Conservation (phyloP, 92 coral and sea anemone species). For the Paragorgia papillata region DNA sequence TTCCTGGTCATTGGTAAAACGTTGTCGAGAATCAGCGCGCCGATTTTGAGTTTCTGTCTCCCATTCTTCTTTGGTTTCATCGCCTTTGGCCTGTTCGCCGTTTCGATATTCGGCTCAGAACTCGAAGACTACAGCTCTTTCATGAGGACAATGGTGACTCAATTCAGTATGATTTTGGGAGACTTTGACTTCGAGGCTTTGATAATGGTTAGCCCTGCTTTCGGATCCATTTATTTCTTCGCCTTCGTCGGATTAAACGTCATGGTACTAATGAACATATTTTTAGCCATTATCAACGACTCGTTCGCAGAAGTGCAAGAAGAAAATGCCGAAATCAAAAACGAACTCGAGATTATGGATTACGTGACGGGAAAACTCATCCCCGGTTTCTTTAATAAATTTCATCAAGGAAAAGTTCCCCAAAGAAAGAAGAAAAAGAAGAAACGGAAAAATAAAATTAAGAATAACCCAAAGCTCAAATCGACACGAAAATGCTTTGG, state of each 20-base stretch:
- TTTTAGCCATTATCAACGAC: conserved; percentile 93
- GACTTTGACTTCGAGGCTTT: conserved; percentile 78
- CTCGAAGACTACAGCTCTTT: conserved; percentile 59
- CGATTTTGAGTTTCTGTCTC: conserved; percentile 66
- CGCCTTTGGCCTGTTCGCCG: conserved; percentile 69
- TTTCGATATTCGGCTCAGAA: conserved; percentile 44
- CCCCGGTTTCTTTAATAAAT: too few species aligned
- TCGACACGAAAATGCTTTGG: too few species aligned
- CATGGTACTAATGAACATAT: conserved; percentile 86
- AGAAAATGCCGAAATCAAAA: conserved; percentile 58
- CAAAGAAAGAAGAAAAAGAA: too few species aligned
- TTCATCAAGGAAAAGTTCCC: too few species aligned
- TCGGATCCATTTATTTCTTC: conserved; percentile 85
- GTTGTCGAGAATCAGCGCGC: conserved; percentile 71
- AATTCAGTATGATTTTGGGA: conserved; percentile 75
- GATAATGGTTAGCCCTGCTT: conserved; percentile 51
- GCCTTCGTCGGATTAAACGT: conserved; percentile 82
- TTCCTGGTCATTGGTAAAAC: conserved; percentile 84
- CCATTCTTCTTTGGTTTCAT: conserved; percentile 67
- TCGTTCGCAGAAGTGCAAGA: conserved; percentile 73
- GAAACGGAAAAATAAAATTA: too few species aligned
- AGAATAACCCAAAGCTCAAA: too few species aligned
- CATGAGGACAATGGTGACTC: conserved; percentile 66
- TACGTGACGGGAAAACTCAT: conserved; percentile 50
- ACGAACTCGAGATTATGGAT: conserved; percentile 86